A percentile compares a stretch with the other conserved stretches of the same genome.
These are phyloP conservation scores for Microtus richardsoni DNA, from an alignment of 2,113 vertebrate species.

Conservation along the genomic window DNA sequence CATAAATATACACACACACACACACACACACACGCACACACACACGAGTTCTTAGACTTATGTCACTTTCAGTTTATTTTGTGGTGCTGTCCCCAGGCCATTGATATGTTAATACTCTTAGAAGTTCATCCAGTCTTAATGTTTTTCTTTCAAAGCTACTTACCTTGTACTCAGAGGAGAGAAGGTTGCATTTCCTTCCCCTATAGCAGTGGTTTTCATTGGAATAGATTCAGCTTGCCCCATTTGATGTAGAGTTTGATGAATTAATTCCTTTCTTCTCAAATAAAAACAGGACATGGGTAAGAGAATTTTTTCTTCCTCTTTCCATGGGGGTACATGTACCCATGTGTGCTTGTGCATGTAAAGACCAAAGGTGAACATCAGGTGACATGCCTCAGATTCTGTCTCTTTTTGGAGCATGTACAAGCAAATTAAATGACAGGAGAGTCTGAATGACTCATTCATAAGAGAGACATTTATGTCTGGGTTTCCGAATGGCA, in stretches of 20 bases:
- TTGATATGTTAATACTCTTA: neutral
- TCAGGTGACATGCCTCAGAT: neutral
- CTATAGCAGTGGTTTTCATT: neutral
- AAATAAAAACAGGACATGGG: neutral
- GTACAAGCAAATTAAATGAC: neutral
- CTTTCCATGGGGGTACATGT: neutral
- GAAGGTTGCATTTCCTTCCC: neutral
- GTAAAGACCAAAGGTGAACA: too few relatives aligned
- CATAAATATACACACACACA: too few relatives aligned
- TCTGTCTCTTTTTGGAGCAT: neutral
- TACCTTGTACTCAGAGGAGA: neutral
- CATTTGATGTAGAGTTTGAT: neutral
- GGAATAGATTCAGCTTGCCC: neutral
- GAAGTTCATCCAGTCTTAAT: neutral
- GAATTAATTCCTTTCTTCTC: conserved; percentile 9
- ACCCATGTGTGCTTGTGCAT: neutral
- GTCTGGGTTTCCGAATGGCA: neutral
- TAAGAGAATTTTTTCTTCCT: neutral
- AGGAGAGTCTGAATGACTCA: neutral
- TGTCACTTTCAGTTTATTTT: neutral
- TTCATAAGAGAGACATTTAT: neutral
- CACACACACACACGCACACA: too few relatives aligned
- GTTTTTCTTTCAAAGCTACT: neutral
- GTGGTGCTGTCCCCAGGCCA: neutral
- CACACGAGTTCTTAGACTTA: neutral